Evolutionary conservation across 2,113 vertebrate genomes (phyloP).

Genomic region (Etheostoma cragini): DNA sequence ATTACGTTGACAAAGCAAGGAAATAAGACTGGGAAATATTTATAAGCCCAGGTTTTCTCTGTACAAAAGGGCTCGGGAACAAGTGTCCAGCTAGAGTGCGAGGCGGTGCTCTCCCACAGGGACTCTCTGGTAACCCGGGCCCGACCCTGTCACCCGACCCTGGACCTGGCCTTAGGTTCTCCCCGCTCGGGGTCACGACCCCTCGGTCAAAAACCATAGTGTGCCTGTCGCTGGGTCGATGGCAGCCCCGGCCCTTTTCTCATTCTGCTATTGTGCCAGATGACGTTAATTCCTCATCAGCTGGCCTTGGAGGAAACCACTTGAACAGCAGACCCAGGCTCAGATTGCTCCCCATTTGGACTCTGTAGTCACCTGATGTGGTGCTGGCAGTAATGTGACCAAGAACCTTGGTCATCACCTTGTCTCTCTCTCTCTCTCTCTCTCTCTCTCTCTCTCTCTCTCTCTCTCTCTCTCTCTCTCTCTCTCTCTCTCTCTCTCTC

Average conservation of each 20-base stretch:
- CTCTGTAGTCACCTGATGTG: constrained; percentile 36
- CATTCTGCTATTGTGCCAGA: constrained; percentile 61
- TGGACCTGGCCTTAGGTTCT: constrained; percentile 57
- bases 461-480: background rate
- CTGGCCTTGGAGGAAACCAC: constrained; percentile 45
- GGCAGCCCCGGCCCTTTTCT: constrained; percentile 31
- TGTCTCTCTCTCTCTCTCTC: constrained; percentile 27
- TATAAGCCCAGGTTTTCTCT: constrained; percentile 10
- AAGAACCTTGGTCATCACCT: constrained; percentile 48
- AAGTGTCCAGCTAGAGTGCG: constrained; percentile 35
- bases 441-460: background rate
- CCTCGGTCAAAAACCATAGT: constrained; percentile 65
- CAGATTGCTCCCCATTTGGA: constrained; percentile 32
- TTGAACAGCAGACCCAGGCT: constrained; percentile 45
- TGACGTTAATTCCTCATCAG: constrained; percentile 75
- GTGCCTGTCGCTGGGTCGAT: constrained; percentile 68
- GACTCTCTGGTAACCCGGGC: constrained; percentile 59
- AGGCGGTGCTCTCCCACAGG: constrained; percentile 52
- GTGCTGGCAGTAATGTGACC: constrained; percentile 14
- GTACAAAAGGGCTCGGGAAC: constrained; percentile 46
- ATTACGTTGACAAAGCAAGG: constrained; percentile 38
- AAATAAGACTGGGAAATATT: constrained; percentile 59
- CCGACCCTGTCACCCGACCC: constrained; percentile 68
- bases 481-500: background rate
- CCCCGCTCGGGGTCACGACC: constrained; percentile 59